These are phyloP conservation scores for Mimas tiliae DNA, from an alignment of 2,888 invertebrate species.

Conservation along the genomic window DNA sequence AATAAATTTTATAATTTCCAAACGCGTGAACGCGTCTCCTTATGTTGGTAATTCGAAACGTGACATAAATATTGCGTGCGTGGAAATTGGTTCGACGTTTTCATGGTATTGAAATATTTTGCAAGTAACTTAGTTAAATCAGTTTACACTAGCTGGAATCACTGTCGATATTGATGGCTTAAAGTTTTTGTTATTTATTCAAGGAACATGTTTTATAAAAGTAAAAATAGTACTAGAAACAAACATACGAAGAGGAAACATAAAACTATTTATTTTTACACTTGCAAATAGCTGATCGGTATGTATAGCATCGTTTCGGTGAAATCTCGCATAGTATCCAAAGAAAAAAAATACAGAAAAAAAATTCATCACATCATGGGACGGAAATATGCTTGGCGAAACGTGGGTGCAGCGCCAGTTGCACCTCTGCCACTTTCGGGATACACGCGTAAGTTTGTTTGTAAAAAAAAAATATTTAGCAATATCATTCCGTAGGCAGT, in stretches of 20 bases:
- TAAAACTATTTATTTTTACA: background rate
- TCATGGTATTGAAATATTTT: background rate
- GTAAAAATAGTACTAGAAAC: background rate
- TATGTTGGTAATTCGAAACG: background rate
- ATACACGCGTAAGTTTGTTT: no score
- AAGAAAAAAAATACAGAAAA: background rate
- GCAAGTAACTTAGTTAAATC: background rate
- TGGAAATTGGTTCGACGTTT: background rate
- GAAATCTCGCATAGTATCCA: background rate
- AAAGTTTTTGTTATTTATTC: background rate
- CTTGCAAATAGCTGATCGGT: background rate
- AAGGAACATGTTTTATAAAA: no score
- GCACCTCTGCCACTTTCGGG: no score
- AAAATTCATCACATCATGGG: no score
- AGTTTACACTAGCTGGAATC: background rate
- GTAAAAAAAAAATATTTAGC: conserved; percentile 36
- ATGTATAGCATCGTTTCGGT: background rate
- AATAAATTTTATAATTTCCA: no score
- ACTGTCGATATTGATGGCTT: background rate
- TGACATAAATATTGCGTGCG: background rate
- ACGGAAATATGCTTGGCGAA: no score
- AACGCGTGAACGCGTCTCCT: no score
- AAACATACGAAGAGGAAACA: background rate
- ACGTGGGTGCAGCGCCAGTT: no score
- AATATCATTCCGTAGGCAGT: conserved; percentile 85